phyloP scores from a whole-genome alignment of 2,113 vertebrate species.

The Daubentonia madagascariensis region DNA sequence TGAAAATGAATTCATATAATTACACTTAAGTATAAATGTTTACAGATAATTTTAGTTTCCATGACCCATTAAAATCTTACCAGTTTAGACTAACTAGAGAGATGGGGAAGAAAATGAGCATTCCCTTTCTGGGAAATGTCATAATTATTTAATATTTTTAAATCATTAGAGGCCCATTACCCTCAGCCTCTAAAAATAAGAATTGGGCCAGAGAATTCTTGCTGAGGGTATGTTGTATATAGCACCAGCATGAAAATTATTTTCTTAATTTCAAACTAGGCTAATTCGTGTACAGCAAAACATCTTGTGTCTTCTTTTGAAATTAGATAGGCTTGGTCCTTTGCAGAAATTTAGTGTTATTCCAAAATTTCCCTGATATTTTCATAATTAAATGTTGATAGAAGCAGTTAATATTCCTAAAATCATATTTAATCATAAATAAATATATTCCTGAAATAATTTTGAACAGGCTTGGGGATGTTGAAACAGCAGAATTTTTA shows the following conservation, averaged over 20 bases:
- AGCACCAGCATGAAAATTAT: not conserved
- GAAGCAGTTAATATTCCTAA: not conserved
- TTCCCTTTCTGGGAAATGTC: slow-evolving; percentile 2
- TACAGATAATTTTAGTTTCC: slow-evolving; percentile 17
- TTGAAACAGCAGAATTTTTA: slow-evolving; percentile 1
- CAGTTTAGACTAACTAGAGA: not conserved
- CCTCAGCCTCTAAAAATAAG: not conserved
- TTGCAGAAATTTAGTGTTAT: not conserved
- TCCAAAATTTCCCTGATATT: not conserved
- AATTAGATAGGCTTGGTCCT: not conserved
- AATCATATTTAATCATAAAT: not conserved
- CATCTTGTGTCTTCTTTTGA: not conserved
- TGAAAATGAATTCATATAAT: slow-evolving; percentile 28
- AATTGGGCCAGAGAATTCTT: not conserved
- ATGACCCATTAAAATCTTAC: not conserved
- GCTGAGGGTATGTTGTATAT: not conserved
- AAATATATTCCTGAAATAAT: not conserved
- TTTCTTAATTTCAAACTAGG: slow-evolving; percentile 19
- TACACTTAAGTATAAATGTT: slow-evolving; percentile 19
- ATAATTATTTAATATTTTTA: slow-evolving; percentile 29
- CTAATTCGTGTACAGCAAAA: not conserved
- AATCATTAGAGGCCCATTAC: not conserved
- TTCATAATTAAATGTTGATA: slow-evolving; percentile 10
- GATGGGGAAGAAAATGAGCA: not conserved
- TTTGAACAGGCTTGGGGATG: not conserved